phyloP scores from a whole-genome alignment of 1,140 invertebrate species.

The Drosophila tristis region DNA sequence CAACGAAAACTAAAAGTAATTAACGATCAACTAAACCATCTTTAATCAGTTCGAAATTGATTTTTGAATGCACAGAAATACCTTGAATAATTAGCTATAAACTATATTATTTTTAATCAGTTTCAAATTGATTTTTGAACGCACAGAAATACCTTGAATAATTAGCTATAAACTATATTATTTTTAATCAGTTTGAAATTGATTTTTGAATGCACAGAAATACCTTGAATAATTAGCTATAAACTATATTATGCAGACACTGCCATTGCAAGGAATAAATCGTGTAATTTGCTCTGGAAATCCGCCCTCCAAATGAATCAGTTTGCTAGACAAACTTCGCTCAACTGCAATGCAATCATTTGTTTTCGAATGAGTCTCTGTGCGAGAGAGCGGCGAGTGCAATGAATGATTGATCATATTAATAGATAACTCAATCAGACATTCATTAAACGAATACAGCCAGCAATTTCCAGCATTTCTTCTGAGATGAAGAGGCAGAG shows the following conservation, averaged over 20 bases:
- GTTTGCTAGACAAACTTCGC: not conserved
- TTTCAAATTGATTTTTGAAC: too few species aligned
- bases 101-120: too few species aligned
- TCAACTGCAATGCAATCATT: conserved; percentile 19
- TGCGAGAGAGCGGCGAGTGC: not conserved
- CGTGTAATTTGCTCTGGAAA: not conserved
- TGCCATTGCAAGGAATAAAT: not conserved
- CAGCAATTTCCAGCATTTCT: conserved; percentile 38
- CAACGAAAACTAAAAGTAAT: too few species aligned
- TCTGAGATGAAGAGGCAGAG: conserved; percentile 22
- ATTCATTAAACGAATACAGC: conserved; percentile 37
- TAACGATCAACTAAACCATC: too few species aligned
- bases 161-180: too few species aligned
- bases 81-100: too few species aligned
- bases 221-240: too few species aligned
- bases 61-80: too few species aligned
- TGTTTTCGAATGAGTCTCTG: conserved; percentile 7
- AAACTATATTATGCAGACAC: not conserved
- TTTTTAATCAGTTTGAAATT: too few species aligned
- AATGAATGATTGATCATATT: conserved; percentile 35
- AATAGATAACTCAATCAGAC: conserved; percentile 29
- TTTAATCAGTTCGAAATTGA: too few species aligned
- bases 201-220: too few species aligned
- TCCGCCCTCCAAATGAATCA: not conserved
- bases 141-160: too few species aligned